Conservation (phyloP, 2,888 invertebrate genomes). For the Netelia inedita region DNA sequence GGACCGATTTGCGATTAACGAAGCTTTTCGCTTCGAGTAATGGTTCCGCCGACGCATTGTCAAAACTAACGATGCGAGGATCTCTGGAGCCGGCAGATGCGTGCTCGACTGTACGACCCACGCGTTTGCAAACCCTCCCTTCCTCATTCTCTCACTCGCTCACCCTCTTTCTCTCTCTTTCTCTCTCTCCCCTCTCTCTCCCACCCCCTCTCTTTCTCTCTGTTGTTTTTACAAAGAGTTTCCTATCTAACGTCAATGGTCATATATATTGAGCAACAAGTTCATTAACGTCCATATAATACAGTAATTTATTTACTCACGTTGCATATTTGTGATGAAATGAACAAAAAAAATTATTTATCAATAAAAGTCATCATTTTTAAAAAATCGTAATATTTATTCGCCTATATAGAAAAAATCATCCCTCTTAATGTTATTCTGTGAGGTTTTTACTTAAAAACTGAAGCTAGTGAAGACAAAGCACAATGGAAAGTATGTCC, state of each 20-base stretch:
- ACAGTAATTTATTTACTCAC: not conserved
- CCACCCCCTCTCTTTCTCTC: not conserved
- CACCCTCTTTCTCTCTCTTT: conserved; percentile 4
- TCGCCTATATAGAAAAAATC: not conserved
- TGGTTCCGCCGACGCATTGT: conserved; percentile 49
- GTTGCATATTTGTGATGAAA: conserved; percentile 12
- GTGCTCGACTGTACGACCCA: conserved; percentile 11
- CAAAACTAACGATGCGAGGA: conserved; percentile 29
- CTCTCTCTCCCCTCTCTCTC: conserved; percentile 4
- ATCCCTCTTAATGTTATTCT: not conserved
- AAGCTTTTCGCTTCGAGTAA: conserved; percentile 29
- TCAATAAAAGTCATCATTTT: not conserved
- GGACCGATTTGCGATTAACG: conserved; percentile 47
- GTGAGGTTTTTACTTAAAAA: not conserved
- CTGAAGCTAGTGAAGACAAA: not conserved
- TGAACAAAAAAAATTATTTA: not conserved
- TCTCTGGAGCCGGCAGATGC: conserved; percentile 2
- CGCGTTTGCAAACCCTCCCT: conserved; percentile 5
- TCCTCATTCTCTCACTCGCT: not conserved
- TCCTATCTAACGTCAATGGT: conserved; percentile 16
- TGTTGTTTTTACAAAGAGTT: conserved; percentile 4
- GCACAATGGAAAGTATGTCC: conserved; percentile 12
- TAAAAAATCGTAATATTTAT: not conserved
- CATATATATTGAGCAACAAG: not conserved
- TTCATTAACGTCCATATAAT: conserved; percentile 1